Percentiles rank a stretch among this genome's conserved stretches.
Conservation (phyloP, 2,113 vertebrate genomes). For the Deroptyus accipitrinus region DNA sequence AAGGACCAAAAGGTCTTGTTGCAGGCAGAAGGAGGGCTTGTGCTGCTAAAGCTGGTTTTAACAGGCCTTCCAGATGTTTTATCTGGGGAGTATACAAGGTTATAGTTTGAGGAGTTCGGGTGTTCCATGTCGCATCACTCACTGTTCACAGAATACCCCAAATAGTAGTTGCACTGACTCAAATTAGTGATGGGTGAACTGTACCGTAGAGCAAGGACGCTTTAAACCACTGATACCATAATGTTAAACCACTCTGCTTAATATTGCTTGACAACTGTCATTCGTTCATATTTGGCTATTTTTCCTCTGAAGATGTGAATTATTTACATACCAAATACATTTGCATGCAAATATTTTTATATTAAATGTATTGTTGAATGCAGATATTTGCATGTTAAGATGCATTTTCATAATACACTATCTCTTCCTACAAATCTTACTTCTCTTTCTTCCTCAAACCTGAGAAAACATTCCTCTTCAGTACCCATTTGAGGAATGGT, state of each 20-base stretch:
- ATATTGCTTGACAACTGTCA: neutral
- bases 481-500: neutral
- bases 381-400: slow-evolving; percentile 24
- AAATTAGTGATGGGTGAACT: neutral
- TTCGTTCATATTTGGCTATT: neutral
- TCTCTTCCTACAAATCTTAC: neutral
- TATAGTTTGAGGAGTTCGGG: neutral
- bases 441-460: slow-evolving; percentile 21
- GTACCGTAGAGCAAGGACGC: neutral
- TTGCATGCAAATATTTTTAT: slow-evolving; percentile 26
- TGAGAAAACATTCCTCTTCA: neutral
- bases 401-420: neutral
- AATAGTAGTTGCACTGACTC: neutral
- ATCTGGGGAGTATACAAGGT: fast-evolving
- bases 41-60: neutral
- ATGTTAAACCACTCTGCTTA: fast-evolving
- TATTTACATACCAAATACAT: neutral
- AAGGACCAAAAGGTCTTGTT: neutral
- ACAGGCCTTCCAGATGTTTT: neutral
- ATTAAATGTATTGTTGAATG: neutral
- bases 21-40: neutral
- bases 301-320: neutral
- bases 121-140: fast-evolving
- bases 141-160: neutral
- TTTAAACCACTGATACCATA: neutral